Evolutionary conservation across 1,140 invertebrate genomes (phyloP), one percentile per base, ranked within the genome.

Genomic region (Zaprionus tsacasi): DNA sequence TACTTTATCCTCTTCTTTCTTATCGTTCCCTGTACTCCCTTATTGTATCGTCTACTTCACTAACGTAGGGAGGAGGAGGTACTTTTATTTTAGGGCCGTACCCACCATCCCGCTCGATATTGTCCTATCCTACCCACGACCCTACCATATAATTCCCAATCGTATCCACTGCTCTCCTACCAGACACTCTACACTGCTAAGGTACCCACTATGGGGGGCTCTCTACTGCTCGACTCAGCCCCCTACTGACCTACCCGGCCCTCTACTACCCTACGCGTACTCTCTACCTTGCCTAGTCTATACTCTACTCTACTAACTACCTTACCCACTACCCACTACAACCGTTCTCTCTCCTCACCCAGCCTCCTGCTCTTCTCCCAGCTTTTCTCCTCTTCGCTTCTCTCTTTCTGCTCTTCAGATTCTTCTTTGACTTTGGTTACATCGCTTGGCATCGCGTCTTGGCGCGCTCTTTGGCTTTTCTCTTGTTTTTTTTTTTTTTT

Each of bases 391-490:
- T 50, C 10, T 0, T 25, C 3, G 45, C 45, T 12, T 55, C 13
- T 65, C 13, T 45, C n/a, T 45, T 45, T 45, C 13, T 45, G 70
- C 72, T 66, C 17, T 72, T 57, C 21, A 21, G 58, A 40, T 27
- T 65, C 68, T 59, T 63, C 61, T 85, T 71, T 73, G 80, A 75
- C 85, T 88, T 87, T 89, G 83, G 85, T 80, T 86, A 88, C 81
- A 79, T 70, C 40, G 40, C 3, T 45, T 45, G 40, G 40, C 40
- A 45, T 45, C 7, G 40, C n/a, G 40, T 45, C 71, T 72, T 67
- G 58, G 61, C 54, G 52, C 59, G 33, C 45, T 56, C 56, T 48
- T 64, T 15, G 71, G 64, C 69, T 74, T 50, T 61, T 58, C 58
- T 25, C 45, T 55, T 55, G 36, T 25, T n/a, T 59, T 64, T 13